Base-by-base conservation (phyloP, 2,888 invertebrate species). In the Chelonus formosanus region DNA sequence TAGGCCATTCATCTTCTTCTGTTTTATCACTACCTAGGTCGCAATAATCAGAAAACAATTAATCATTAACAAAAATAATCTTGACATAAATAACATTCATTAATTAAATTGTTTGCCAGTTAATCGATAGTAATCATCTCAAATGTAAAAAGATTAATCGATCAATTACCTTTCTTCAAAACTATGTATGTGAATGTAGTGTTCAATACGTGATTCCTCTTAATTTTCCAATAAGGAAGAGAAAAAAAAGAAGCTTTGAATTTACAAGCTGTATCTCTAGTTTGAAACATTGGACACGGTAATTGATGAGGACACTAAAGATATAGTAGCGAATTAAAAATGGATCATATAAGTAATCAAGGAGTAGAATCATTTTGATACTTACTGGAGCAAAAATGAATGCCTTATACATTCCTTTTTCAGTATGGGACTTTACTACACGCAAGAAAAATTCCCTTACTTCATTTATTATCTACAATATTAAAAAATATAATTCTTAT, bases 141-240 rank as follows among this genome's bases (percentile, higher is more conserved):
- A 54, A 63, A 54, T 48, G 47, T 35, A 8, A 35, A 34, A 55
- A 54, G 20, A 31, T 3, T 6, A 36, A 35, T 56, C 43, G 45
- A 47, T 63, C 50, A 58, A 53, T 57, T 77, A 87, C 95, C 92
- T 89, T 94, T 94, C 81, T 89, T 92, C 35, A 97, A 82, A 56
- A 97, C 90, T 0, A 95, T 87, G 81, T 95, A 97, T 0, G 91
- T 91, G 82, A 90, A 96, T 34, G 87, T 79, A 74, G 93, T 91
- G 0, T 5, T 5, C 4, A 32, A 31, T 34, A 20, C 78, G 82
- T 85, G 84, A 8, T 81, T 76, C 54, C 85, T 85, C 7, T 10
- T 32, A 5, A 74, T 36, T 0, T 88, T 86, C 60, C 20, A 20
- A 20, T 20, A 20, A 20, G 20, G 20, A 20, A 91, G 77, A 0